Conservation (phyloP, 1,140 invertebrate species). For the Andricus grossulariae region DNA sequence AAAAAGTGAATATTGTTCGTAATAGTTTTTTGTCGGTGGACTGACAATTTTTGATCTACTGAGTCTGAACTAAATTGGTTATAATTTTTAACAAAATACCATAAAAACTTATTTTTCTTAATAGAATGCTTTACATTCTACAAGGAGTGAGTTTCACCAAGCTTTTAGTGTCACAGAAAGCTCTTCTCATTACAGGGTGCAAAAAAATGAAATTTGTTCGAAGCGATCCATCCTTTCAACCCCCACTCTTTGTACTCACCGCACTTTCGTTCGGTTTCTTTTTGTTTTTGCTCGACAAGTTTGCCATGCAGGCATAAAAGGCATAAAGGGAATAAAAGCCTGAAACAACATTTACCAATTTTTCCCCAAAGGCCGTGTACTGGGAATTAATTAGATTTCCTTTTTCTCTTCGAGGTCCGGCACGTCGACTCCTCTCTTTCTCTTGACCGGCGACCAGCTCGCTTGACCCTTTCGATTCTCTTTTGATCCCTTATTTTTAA, state of each 20-base stretch:
- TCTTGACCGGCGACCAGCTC: constrained; percentile 27
- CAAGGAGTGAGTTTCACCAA: neutral
- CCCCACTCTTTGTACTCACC: neutral
- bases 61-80: too few relatives aligned
- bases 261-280: neutral
- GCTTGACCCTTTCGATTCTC: constrained; percentile 52
- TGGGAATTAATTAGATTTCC: constrained; percentile 57
- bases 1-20: too few relatives aligned
- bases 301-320: constrained; percentile 48
- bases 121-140: too few relatives aligned
- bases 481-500: constrained; percentile 59
- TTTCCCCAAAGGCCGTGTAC: constrained; percentile 25
- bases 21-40: too few relatives aligned
- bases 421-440: constrained; percentile 40
- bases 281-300: constrained; percentile 31
- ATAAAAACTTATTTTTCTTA: too few relatives aligned
- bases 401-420: constrained; percentile 45
- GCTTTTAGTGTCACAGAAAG: neutral
- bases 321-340: constrained; percentile 58
- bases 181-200: constrained; percentile 1
- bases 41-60: too few relatives aligned
- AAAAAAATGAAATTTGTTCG: constrained; percentile 33
- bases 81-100: too few relatives aligned
- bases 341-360: constrained; percentile 62
- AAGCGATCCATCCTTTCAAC: constrained; percentile 26